Conservation (phyloP, 2,888 invertebrate genomes). For the Pseudeuparius sepicola region DNA sequence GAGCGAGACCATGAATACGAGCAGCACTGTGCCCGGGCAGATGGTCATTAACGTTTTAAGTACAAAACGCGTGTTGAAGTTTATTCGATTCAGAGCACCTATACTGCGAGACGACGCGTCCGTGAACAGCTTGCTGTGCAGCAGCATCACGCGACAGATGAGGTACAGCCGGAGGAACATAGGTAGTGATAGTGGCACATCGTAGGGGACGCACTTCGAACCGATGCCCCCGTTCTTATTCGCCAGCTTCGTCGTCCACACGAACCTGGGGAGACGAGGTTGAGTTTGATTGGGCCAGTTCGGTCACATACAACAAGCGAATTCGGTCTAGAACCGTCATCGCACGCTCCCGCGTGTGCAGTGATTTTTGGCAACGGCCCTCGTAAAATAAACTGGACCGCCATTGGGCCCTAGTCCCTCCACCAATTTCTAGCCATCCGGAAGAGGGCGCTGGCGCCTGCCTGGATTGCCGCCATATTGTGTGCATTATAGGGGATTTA, state of each 20-base stretch:
- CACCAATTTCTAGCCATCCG: no score
- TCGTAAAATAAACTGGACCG: no score
- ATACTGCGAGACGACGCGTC: conserved; percentile 98
- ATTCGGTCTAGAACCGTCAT: no score
- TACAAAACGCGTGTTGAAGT: conserved; percentile 93
- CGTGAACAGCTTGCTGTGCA: conserved; percentile 99
- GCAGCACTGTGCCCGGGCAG: conserved; percentile 93
- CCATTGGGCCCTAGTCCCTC: no score
- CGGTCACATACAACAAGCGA: no score
- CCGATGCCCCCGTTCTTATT: conserved; percentile 61
- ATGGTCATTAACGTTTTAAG: conserved; percentile 97
- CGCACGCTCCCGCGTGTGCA: no score
- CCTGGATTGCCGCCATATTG: no score
- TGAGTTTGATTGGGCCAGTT: no score
- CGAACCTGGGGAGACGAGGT: no score
- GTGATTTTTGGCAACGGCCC: no score
- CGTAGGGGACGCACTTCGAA: conserved; percentile 74
- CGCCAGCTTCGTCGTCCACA: conserved; percentile 92
- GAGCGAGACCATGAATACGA: conserved; percentile 98
- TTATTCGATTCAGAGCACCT: conserved; percentile 95
- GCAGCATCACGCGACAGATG: conserved; percentile 98
- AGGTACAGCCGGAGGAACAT: conserved; percentile 99
- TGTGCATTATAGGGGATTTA: no score
- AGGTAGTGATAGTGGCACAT: conserved; percentile 94
- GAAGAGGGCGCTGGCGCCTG: no score